A percentile compares a stretch with the other conserved stretches of the same genome.
These are phyloP conservation scores for Elachura formosa DNA, from an alignment of 2,113 vertebrate species.

Conservation along the genomic window DNA sequence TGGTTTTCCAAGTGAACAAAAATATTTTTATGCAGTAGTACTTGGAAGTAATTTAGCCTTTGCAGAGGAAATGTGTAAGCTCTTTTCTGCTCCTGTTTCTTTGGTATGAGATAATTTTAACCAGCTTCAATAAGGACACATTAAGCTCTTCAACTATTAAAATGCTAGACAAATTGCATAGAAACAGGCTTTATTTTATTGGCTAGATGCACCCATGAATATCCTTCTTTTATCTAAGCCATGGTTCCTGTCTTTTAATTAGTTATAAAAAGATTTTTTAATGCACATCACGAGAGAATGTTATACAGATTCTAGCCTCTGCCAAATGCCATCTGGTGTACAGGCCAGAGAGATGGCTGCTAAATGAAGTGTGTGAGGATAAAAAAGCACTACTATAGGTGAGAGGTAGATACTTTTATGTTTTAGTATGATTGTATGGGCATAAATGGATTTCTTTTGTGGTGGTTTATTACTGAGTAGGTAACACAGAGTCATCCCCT, in stretches of 20 bases:
- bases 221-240: background rate
- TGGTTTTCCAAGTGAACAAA: background rate
- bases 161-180: background rate
- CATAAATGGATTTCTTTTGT: background rate
- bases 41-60: background rate
- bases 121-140: background rate
- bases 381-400: background rate
- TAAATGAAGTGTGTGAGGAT: background rate
- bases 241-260: background rate
- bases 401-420: background rate
- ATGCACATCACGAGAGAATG: background rate
- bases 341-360: background rate
- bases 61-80: background rate
- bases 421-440: background rate
- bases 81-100: background rate
- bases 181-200: background rate
- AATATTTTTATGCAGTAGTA: background rate
- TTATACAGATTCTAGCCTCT: background rate
- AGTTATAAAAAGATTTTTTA: background rate
- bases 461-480: background rate
- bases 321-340: background rate
- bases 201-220: background rate
- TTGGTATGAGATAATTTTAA: background rate
- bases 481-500: background rate
- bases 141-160: background rate